Conservation (phyloP, 2,797 vertebrate species). For the Allobates femoralis region DNA sequence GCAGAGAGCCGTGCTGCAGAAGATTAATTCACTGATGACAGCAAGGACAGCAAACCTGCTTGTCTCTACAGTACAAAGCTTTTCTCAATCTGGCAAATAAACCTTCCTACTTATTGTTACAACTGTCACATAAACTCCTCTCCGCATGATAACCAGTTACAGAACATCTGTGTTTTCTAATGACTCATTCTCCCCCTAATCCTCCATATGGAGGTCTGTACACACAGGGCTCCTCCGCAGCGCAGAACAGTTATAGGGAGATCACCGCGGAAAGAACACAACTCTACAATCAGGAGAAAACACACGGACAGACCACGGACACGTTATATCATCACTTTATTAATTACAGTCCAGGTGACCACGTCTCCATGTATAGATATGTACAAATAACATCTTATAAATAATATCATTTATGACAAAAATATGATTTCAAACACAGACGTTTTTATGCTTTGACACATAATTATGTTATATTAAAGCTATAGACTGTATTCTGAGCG, state of each 20-base stretch:
- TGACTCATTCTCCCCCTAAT: constrained; percentile 27
- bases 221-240: not conserved
- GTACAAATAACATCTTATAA: constrained; percentile 28
- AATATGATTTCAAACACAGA: constrained; percentile 9
- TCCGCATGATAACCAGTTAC: constrained; percentile 18
- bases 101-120: constrained; percentile 29
- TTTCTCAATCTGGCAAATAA: constrained; percentile 20
- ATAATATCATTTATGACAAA: constrained; percentile 49
- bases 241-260: not conserved
- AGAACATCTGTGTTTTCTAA: constrained; percentile 42
- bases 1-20: not conserved
- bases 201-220: constrained; percentile 27
- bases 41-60: constrained; percentile 1
- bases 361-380: constrained; percentile 44
- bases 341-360: not conserved
- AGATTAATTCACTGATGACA: constrained; percentile 4
- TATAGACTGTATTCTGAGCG: constrained; percentile 15
- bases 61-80: constrained; percentile 19
- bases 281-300: not conserved
- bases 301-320: not conserved
- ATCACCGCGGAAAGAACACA: not conserved
- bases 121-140: constrained; percentile 23
- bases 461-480: constrained; percentile 39
- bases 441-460: constrained; percentile 6
- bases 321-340: constrained; percentile 41